phyloP scores from a whole-genome alignment of 2,797 vertebrate species.

The Urocyon cinereoargenteus region DNA sequence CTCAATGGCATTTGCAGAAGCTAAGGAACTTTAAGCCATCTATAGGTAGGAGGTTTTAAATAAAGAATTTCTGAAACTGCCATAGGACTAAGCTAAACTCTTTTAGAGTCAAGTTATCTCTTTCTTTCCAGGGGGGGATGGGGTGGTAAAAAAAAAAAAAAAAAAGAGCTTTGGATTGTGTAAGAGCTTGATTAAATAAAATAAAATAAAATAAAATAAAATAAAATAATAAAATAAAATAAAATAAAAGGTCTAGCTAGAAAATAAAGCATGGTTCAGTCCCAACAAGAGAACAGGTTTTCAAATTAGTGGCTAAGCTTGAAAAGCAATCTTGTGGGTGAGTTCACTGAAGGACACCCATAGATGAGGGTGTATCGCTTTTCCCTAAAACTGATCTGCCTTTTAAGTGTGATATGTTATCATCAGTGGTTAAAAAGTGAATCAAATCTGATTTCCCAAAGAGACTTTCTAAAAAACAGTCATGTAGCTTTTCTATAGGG shows the following conservation, averaged over 20 bases:
- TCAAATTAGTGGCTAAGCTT: conserved; percentile 59
- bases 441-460: conserved; percentile 73
- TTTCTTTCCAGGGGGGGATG: background rate
- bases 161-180: background rate
- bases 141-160: background rate
- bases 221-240: too few relatives aligned
- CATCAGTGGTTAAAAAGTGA: conserved; percentile 46
- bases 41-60: background rate
- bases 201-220: background rate
- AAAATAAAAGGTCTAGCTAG: background rate
- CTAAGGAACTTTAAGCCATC: background rate
- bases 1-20: background rate
- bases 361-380: conserved; percentile 49
- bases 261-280: conserved; percentile 47
- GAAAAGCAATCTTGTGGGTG: conserved; percentile 68
- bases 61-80: conserved; percentile 43
- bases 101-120: background rate
- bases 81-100: background rate
- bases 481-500: background rate
- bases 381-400: conserved; percentile 75
- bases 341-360: conserved; percentile 74
- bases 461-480: conserved; percentile 35
- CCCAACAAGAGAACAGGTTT: conserved; percentile 57
- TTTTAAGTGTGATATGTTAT: conserved; percentile 74
- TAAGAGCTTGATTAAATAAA: conserved; percentile 14